These are phyloP conservation scores for Stenotaenia linearis DNA, from an alignment of 2,888 invertebrate species.

Conservation along the genomic window DNA sequence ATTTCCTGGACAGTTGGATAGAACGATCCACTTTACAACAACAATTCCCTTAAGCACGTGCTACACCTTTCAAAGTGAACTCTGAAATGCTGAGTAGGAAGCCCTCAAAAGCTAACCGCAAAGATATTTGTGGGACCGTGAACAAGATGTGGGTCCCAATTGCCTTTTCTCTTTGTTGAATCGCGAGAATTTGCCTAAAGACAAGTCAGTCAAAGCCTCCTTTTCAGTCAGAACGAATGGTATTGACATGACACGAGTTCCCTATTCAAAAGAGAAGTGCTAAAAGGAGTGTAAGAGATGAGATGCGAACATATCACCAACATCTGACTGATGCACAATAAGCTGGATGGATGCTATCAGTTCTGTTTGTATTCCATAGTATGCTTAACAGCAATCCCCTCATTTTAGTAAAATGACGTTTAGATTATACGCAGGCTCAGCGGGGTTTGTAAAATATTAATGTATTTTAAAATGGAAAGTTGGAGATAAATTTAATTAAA, in stretches of 20 bases:
- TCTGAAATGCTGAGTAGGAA: conserved; percentile 7
- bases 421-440: too few species aligned
- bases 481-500: too few species aligned
- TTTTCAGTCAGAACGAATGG: background rate
- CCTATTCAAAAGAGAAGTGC: background rate
- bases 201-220: background rate
- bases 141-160: background rate
- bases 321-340: background rate
- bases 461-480: background rate
- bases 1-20: background rate
- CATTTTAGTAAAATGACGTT: background rate
- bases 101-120: conserved; percentile 11
- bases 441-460: background rate
- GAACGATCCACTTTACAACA: background rate
- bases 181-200: background rate
- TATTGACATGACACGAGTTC: background rate
- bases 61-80: background rate
- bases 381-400: background rate
- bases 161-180: background rate
- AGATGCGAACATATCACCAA: background rate
- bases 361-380: background rate
- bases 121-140: background rate
- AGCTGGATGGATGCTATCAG: background rate
- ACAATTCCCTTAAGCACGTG: conserved; percentile 6
- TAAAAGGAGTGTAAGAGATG: background rate